These are phyloP conservation scores for Samia ricini DNA, from an alignment of 1,140 invertebrate genomes.

Conservation along the genomic window DNA sequence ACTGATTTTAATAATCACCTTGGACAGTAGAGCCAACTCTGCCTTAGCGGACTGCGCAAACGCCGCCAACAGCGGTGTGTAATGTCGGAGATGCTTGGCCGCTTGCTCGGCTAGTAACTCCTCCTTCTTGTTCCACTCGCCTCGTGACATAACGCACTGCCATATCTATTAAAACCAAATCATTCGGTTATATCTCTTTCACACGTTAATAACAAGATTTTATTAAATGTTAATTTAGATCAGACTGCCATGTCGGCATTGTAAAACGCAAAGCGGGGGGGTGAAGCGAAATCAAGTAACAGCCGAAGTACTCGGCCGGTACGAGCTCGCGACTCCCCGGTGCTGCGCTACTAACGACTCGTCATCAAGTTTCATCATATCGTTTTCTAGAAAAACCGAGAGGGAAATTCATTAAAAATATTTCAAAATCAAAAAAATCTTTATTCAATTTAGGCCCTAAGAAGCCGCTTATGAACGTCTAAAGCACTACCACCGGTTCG, in stretches of 20 bases:
- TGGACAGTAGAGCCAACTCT: constrained; percentile 91
- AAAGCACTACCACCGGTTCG: too few species aligned
- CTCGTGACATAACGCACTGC: constrained; percentile 94
- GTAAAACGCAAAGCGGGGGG: constrained; percentile 21
- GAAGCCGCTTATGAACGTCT: too few species aligned
- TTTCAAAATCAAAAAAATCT: too few species aligned
- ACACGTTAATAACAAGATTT: too few species aligned
- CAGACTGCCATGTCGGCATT: constrained; percentile 65
- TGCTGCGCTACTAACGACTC: constrained; percentile 49
- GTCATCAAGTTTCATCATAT: constrained; percentile 72
- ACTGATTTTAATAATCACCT: too few species aligned
- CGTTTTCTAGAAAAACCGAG: too few species aligned
- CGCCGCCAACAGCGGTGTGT: constrained; percentile 90
- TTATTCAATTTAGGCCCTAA: too few species aligned
- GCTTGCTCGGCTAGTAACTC: constrained; percentile 97
- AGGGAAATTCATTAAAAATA: not conserved
- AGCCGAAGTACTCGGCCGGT: constrained; percentile 51
- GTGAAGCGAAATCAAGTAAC: constrained; percentile 18
- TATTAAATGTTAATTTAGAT: too few species aligned
- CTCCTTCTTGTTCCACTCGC: constrained; percentile 99
- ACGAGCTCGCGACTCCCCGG: constrained; percentile 21
- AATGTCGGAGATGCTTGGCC: constrained; percentile 91
- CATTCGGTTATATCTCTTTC: too few species aligned
- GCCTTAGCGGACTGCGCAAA: constrained; percentile 91
- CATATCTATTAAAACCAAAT: constrained; percentile 84